Conservation (phyloP, 2,113 vertebrate species). For the Daboia siamensis region DNA sequence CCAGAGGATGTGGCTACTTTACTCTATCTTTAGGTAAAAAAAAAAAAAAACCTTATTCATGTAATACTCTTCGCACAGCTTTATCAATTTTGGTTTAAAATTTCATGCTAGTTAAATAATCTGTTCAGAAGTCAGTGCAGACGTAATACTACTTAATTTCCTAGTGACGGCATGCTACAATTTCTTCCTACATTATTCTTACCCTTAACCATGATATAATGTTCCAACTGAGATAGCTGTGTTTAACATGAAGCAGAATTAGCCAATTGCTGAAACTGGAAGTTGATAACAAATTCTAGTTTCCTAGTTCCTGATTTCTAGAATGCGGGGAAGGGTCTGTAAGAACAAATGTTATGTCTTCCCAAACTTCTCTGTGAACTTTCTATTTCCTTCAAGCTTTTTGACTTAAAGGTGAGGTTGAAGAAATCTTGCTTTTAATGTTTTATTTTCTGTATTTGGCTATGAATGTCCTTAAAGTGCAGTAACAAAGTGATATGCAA, state of each 20-base stretch:
- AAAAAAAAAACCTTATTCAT: not conserved
- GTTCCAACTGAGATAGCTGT: not conserved
- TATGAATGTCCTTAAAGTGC: constrained; percentile 60
- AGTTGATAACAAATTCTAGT: not conserved
- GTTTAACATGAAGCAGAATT: not conserved
- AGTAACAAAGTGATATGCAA: constrained; percentile 57
- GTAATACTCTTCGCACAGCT: not conserved
- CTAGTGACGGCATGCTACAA: not conserved
- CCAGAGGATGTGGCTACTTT: not conserved
- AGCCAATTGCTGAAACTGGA: not conserved
- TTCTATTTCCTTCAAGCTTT: not conserved
- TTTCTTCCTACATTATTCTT: not conserved
- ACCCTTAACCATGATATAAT: not conserved
- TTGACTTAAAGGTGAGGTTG: not conserved
- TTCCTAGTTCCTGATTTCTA: not conserved
- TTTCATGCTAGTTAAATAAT: not conserved
- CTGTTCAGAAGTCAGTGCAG: not conserved
- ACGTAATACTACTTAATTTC: not conserved
- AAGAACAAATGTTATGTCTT: not conserved
- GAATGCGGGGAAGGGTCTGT: not conserved
- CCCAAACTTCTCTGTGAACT: not conserved
- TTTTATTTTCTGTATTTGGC: constrained; percentile 60
- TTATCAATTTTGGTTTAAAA: not conserved
- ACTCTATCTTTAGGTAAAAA: not conserved
- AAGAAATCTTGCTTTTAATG: constrained; percentile 36